Evolutionary conservation across 2,113 vertebrate species (phyloP), one percentile per base, ranked within the genome.

Genomic region (Dolichotis patagonum): DNA sequence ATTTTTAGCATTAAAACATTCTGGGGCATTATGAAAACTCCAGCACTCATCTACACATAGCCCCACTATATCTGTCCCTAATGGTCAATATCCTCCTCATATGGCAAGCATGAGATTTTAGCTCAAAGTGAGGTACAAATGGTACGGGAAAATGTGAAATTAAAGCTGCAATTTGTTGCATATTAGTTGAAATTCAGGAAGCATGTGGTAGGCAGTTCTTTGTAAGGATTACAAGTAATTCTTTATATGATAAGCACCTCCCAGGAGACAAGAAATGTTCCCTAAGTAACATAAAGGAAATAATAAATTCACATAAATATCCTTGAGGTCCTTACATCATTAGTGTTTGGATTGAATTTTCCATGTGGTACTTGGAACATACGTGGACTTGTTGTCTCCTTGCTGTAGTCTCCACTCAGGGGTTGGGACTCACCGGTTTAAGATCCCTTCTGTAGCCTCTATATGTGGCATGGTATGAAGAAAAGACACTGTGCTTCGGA

Each of bases 1-100:
- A 73, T 95, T 96, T 94, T 95, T 95, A 89, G 81, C 52, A 43
- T 75, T 17, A 83, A 10, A 92, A 65, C 22, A 28, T 49, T 93
- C 87, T 41, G 2, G 11, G 46, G 3, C 43, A 49, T 85, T 54
- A 46, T 67, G 89, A 32, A 83, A 87, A 88, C 46, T 82, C 46
- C 0, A 38, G 46, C n/a, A 67, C 8, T 10, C 22, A 73, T 58
- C 32, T 73, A 73, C 67, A 65, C 52, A 13, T 1, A 67, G 62
- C 52, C n/a, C 82, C 22, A 30, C 65, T 65, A 11, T 73, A 43
- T 52, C 80, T 38, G 38, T 95, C 14, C 38, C 54, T 46, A 11
- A 14, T 12, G 46, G 89, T 69, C 52, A 85, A 14, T 77, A 46
- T 58, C 90, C 82, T 90, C 67, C 75, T 95, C 46, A 96, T 77